phyloP scores from a whole-genome alignment of 2,797 vertebrate genomes.

The Cyclura pinguis region DNA sequence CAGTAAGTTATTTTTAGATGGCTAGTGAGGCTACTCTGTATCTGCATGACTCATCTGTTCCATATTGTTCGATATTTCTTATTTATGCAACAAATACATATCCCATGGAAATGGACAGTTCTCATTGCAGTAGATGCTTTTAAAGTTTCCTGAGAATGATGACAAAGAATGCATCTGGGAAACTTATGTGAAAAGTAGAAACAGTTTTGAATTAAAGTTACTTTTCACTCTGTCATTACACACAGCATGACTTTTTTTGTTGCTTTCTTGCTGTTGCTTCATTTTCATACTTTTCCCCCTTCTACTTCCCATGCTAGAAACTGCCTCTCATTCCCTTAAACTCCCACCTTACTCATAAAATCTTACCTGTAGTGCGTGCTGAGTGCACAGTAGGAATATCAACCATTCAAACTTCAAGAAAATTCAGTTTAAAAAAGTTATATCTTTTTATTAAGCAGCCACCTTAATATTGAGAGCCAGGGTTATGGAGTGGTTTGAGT shows the following conservation, averaged over 20 bases:
- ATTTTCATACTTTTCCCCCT: no score
- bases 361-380: not conserved
- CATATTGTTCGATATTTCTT: slow-evolving; percentile 75
- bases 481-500: no score
- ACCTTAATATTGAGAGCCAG: no score
- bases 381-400: not conserved
- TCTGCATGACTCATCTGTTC: slow-evolving; percentile 53
- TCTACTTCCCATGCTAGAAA: not conserved
- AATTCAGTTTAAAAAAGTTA: not conserved
- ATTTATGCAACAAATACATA: slow-evolving; percentile 68
- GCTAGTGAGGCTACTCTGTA: slow-evolving; percentile 46
- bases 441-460: not conserved
- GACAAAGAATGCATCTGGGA: not conserved
- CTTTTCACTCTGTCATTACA: not conserved
- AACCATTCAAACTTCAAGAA: not conserved
- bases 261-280: not conserved
- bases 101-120: slow-evolving; percentile 72
- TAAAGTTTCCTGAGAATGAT: slow-evolving; percentile 62
- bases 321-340: not conserved
- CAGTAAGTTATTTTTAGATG: slow-evolving; percentile 70
- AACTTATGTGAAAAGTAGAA: not conserved
- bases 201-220: not conserved
- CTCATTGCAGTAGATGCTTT: slow-evolving; percentile 61
- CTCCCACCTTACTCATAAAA: not conserved
- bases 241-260: not conserved